phyloP scores from a whole-genome alignment of 92 coral and sea anemone species.

The Micromussa lordhowensis region DNA sequence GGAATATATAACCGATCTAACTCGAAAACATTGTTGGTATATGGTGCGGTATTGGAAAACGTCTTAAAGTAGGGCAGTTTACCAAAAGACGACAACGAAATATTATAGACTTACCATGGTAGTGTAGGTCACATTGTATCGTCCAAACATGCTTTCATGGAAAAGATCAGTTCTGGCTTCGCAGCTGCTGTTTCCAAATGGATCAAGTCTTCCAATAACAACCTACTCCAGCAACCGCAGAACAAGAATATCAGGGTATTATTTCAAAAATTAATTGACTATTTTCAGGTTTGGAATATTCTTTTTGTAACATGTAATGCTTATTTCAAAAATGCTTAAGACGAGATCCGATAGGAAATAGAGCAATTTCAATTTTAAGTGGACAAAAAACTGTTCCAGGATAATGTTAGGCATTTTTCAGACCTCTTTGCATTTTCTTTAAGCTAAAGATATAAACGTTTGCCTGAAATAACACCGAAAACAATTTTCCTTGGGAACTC shows the following conservation, averaged over 20 bases:
- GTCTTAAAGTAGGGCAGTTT: background rate
- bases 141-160: background rate
- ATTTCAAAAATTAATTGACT: background rate
- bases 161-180: background rate
- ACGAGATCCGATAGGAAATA: too few species aligned
- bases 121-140: conserved; percentile 43
- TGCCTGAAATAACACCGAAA: too few species aligned
- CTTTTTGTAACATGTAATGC: background rate
- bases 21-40: too few species aligned
- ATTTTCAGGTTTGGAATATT: background rate
- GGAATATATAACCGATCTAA: too few species aligned
- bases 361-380: too few species aligned
- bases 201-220: conserved; percentile 52
- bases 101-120: conserved; percentile 15
- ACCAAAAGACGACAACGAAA: background rate
- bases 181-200: conserved; percentile 50
- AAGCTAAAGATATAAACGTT: too few species aligned
- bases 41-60: too few species aligned
- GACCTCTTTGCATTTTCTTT: too few species aligned
- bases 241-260: background rate
- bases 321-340: background rate
- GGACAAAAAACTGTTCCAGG: too few species aligned
- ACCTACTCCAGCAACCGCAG: conserved; percentile 21
- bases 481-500: too few species aligned
- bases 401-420: too few species aligned